Percentiles rank a stretch among this genome's conserved stretches.
Evolutionary conservation across 2,888 invertebrate genomes (phyloP).

Genomic region (Kryphioiulus occultus): DNA sequence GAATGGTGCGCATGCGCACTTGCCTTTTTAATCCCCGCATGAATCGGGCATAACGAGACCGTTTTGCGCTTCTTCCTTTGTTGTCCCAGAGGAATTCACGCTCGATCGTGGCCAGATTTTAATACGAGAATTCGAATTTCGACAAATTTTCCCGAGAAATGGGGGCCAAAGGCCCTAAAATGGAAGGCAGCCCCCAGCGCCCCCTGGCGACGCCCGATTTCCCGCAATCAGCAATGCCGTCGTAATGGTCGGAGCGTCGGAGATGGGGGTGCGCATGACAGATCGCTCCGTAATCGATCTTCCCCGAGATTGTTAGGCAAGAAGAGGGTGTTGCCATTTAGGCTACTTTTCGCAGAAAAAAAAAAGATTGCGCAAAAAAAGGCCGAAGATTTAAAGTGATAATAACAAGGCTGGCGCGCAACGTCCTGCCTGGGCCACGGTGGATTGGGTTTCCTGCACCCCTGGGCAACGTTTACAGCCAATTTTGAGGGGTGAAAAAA

Average conservation of each 20-base stretch:
- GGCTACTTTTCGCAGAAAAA: background rate
- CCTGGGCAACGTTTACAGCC: background rate
- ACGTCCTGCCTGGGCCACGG: background rate
- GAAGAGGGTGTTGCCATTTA: background rate
- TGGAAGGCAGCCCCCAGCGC: background rate
- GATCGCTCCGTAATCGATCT: background rate
- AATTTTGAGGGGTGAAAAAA: background rate
- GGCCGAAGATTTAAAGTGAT: background rate
- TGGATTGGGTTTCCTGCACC: background rate
- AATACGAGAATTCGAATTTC: too few relatives aligned
- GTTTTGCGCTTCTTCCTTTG: too few relatives aligned
- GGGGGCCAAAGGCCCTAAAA: too few relatives aligned
- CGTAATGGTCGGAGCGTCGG: background rate
- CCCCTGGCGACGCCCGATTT: background rate
- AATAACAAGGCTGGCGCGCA: background rate
- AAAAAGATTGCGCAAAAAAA: background rate
- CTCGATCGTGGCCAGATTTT: too few relatives aligned
- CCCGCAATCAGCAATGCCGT: background rate
- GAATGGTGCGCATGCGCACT: too few relatives aligned
- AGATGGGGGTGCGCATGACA: background rate
- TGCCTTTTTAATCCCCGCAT: too few relatives aligned
- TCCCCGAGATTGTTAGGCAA: background rate
- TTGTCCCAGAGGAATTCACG: too few relatives aligned
- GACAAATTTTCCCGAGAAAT: too few relatives aligned
- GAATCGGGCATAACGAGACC: too few relatives aligned